Evolutionary conservation across 2,113 vertebrate species (phyloP), one percentile per base, ranked within the genome.

Genomic region (Entelurus aequoreus): DNA sequence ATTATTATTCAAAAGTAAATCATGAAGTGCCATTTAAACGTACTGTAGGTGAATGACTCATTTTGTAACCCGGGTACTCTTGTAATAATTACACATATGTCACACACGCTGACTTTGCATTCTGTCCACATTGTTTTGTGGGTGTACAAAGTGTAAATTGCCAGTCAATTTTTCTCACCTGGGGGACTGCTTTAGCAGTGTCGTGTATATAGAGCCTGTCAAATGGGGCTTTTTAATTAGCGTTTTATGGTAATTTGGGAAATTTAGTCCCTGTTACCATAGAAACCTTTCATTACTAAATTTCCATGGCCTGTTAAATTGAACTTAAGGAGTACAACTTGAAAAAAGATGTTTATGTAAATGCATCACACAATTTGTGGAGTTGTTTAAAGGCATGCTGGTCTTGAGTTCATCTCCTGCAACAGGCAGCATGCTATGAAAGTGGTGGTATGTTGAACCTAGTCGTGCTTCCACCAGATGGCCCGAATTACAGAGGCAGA

Each of bases 221-320:
- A 84, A 84, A 77, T 62, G 68, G 55, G 66, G 65, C 78, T 72
- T 74, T 83, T 80, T 79, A 86, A 83, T 84, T 77, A 80, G 71
- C 48, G 59, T 72, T 87, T 83, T 79, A 84, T 81, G 82, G 71
- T 82, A 81, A 84, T 84, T 83, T 84, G 46, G 66, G 77, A 65
- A 83, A 84, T 78, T 76, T 82, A 80, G 71, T 77, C 74, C 40
- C 35, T 1, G 6, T 77, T 69, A 71, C 84, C 74, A 75, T 79
- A 51, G 78, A 71, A 80, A 83, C 82, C 28, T 53, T 74, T 80
- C 64, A 62, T 62, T 48, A 21, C 77, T 75, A 74, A 78, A 63
- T 78, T 84, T 78, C 67, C 72, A 80, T 54, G 54, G 69, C 60
- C 68, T 72, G 79, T 81, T 82, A 81, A 76, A 53, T 48, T 68